Base-by-base conservation (phyloP, 2,113 vertebrate genomes). In the Scolopax mira region DNA sequence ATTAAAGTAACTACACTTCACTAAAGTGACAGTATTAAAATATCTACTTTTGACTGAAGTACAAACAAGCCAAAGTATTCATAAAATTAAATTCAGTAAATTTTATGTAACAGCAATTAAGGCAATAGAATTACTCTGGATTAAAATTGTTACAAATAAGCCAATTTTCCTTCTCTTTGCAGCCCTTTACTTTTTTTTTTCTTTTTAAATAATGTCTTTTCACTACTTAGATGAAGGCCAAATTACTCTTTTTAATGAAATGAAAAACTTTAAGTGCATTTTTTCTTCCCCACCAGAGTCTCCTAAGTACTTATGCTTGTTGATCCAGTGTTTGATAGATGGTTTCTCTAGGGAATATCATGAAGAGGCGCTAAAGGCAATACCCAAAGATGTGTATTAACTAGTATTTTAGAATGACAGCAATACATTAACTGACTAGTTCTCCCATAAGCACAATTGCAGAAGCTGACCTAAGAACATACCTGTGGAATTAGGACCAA, bases 101-200 rank as follows among this genome's bases (percentile, higher is more conserved):
- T 86, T 91, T 80, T 85, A 88, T 58, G 33, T 69, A 91, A 82
- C 19, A 90, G 70, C 73, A 89, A 89, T 94, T 87, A 91, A 69
- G 44, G 57, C 30, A 85, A 79, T 13, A 84, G 61, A 86, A 66
- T 24, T 72, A 64, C 46, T 62, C 41, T 48, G 33, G 55, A 88
- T 93, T 93, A 71, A 83, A 77, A 72, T n/a, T 74, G 25, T 57
- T 69, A 72, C 55, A 79, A 96, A 77, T 52, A 87, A 84, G 54
- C 19, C 44, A 51, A 69, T 88, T 94, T 80, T 85, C 51, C 14
- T 83, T 60, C 30, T 35, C 23, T 70, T 62, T 66, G 37, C 62
- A 91, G 67, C 28, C 27, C 13, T 84, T 70, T 42, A 25, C 18
- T 41, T 46, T 62, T 42, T 57, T 37, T 55, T 64, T 52, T 62